These are phyloP conservation scores for Thunnus albacares DNA, from an alignment of 2,797 vertebrate species.

Conservation along the genomic window DNA sequence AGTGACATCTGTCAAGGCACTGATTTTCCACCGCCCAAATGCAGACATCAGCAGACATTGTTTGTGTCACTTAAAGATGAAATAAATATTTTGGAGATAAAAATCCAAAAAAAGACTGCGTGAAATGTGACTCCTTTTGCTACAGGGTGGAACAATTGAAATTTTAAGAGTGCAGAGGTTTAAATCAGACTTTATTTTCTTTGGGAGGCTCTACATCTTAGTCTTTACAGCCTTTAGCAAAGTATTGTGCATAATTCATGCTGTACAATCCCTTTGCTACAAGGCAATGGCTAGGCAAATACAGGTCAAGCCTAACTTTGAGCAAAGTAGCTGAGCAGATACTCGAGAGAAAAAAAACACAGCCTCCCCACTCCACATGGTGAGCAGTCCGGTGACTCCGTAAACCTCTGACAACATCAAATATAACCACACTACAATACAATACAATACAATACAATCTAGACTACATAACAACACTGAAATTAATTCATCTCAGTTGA, in stretches of 20 bases:
- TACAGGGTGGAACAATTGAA: not conserved
- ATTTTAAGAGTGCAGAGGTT: constrained; percentile 11
- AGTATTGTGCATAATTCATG: constrained; percentile 66
- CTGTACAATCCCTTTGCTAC: constrained; percentile 33
- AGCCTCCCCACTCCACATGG: constrained; percentile 25
- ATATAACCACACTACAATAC: constrained; percentile 8
- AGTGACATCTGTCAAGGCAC: constrained; percentile 59
- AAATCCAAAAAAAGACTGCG: constrained; percentile 11
- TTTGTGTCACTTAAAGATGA: constrained; percentile 26
- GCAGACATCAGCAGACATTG: constrained; percentile 48
- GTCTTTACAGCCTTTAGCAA: constrained; percentile 14
- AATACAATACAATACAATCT: too few species aligned
- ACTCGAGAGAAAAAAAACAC: constrained; percentile 25
- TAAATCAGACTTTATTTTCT: constrained; percentile 38
- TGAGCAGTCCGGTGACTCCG: constrained; percentile 6
- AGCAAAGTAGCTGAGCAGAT: constrained; percentile 54
- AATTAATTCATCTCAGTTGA: constrained; percentile 39
- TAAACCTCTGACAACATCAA: constrained; percentile 37
- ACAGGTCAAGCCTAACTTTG: constrained; percentile 60
- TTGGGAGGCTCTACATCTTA: not conserved
- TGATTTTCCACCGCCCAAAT: constrained; percentile 47
- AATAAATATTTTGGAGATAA: constrained; percentile 19
- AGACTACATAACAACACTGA: constrained; percentile 34
- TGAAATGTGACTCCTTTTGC: constrained; percentile 18
- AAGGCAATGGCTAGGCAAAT: constrained; percentile 51